These are phyloP conservation scores for Parazoanthus swiftii DNA, from an alignment of 92 coral and sea anemone species.

Conservation along the genomic window DNA sequence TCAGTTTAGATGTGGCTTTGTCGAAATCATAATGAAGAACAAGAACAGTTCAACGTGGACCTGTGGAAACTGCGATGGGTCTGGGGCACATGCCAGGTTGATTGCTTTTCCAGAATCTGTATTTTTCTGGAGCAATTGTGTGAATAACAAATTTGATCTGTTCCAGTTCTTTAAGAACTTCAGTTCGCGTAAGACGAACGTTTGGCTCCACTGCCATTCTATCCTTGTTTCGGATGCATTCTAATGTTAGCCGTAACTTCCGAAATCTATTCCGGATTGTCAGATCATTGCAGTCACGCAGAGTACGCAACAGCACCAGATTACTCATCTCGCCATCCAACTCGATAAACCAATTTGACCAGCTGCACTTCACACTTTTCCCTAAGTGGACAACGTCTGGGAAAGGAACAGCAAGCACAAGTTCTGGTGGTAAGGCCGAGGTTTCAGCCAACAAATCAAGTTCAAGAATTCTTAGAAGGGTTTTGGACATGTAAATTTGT, in stretches of 20 bases:
- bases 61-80: constrained; percentile 57
- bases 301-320: constrained; percentile 38
- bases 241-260: neutral
- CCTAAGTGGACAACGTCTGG: constrained; percentile 43
- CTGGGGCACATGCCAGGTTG: constrained; percentile 48
- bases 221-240: neutral
- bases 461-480: too few species aligned
- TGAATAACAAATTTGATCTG: constrained; percentile 41
- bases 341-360: constrained; percentile 50
- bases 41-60: constrained; percentile 49
- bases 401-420: constrained; percentile 37
- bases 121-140: constrained; percentile 49
- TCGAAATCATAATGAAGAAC: constrained; percentile 56
- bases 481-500: too few species aligned
- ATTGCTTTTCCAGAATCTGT: constrained; percentile 49
- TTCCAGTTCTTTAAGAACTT: constrained; percentile 40
- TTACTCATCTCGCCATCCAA: constrained; percentile 41
- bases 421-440: constrained; percentile 30
- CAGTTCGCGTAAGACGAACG: neutral
- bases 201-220: neutral
- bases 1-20: constrained; percentile 40
- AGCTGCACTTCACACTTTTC: constrained; percentile 49
- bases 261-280: neutral
- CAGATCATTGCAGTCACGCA: constrained; percentile 31
- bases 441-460: constrained; percentile 21